Base-by-base conservation (phyloP, 1,140 invertebrate genomes). In the Diabrotica virgifera region DNA sequence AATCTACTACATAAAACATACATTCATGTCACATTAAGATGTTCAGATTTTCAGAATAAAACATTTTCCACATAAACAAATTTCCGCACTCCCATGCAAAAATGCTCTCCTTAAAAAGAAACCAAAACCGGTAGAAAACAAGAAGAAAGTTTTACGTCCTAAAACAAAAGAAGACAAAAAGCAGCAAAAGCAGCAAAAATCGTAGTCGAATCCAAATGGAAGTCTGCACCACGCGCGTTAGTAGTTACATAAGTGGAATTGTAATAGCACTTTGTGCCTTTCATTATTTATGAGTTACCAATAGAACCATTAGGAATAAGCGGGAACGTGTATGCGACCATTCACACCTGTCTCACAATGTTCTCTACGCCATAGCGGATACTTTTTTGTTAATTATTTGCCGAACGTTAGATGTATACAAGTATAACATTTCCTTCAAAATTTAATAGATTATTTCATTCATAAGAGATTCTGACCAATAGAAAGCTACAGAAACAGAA, bases 271-370 rank as follows among this genome's bases (percentile, higher is more conserved):
- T 71, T 71, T 71, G 70, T 71, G 67, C 68, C 64, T 71, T 71
- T 69, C 67, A 71, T 71, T 71, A 71, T 71, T 71, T 71, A 71
- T 71, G 70, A 71, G 70, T 64, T 71, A 67, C 70, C 70, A 69
- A 71, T 71, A 69, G 64, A 65, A 64, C 70, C 68, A 71, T 71
- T 69, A 67, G 68, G 67, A 71, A 66, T 63, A 60, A 65, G 53
- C 53, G 58, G 67, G 67, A 60, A 53, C 67, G 63, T 67, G 40
- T 10, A 69, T 71, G 70, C 67, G 70, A 71, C 67, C 62, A 62
- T 61, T 67, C 63, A 52, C 70, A 69, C 67, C 67, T 66, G 67
- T 57, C 59, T 54, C 62, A 60, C n/a, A 14, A 6, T 55, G 13
- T 55, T 46, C 40, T 24, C 1, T 24, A 24, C 24, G 24, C 24